A percentile compares a stretch with the other conserved stretches of the same genome.
These are phyloP conservation scores for Papilio polytes DNA, from an alignment of 1,140 invertebrate species.

Conservation along the genomic window DNA sequence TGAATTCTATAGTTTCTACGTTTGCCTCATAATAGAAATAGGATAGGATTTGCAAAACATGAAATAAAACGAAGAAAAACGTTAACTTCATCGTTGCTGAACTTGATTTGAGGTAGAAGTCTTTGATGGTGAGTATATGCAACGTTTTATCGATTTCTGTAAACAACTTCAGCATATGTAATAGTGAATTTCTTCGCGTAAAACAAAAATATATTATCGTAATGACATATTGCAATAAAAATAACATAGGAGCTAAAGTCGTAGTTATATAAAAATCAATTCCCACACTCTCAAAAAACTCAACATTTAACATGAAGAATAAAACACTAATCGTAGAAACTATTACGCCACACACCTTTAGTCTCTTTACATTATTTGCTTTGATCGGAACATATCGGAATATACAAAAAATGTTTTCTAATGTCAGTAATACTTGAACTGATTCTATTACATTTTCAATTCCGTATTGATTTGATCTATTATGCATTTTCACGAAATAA, in stretches of 20 bases:
- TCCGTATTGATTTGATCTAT: background rate
- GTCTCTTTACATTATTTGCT: background rate
- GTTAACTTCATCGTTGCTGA: background rate
- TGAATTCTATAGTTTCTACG: background rate
- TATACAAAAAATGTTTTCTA: background rate
- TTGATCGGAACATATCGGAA: background rate
- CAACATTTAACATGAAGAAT: background rate
- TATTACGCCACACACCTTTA: background rate
- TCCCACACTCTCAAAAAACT: background rate
- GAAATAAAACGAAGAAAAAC: background rate
- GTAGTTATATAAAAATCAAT: background rate
- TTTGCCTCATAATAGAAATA: background rate
- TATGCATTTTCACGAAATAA: background rate
- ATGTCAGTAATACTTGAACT: background rate
- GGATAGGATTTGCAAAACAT: background rate
- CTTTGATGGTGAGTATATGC: background rate
- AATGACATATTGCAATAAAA: background rate
- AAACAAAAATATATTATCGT: background rate
- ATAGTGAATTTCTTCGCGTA: background rate
- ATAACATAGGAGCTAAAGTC: background rate
- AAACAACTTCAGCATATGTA: background rate
- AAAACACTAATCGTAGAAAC: background rate
- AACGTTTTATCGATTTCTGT: background rate
- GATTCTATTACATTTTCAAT: background rate
- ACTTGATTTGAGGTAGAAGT: background rate